phyloP scores from a whole-genome alignment of 2,888 invertebrate genomes.

The Alentia gelatinosa region DNA sequence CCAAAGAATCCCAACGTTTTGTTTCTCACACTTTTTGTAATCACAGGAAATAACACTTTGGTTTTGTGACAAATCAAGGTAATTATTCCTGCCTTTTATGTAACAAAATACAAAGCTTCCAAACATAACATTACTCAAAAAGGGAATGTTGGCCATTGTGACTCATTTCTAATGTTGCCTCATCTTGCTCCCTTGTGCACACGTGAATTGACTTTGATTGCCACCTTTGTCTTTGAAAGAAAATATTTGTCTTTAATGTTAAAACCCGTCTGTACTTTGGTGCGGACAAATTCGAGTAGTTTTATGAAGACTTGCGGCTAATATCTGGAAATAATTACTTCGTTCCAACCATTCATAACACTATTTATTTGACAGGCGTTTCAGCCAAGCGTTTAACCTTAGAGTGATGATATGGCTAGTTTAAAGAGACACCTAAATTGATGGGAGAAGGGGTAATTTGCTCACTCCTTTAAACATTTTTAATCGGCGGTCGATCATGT shows the following conservation, averaged over 20 bases:
- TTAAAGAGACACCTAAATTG: background rate
- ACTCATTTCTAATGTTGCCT: conserved; percentile 1
- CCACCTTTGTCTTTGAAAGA: background rate
- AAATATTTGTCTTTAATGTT: conserved; percentile 8
- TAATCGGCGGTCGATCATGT: background rate
- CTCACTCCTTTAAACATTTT: background rate
- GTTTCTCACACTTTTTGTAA: background rate
- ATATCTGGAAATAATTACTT: background rate
- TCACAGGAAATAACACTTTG: background rate
- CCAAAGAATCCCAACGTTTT: background rate
- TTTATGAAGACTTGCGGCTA: background rate
- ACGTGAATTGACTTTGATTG: background rate
- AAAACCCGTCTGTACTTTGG: conserved; percentile 7
- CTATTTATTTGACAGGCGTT: background rate
- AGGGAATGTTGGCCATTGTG: background rate
- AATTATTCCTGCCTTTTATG: background rate
- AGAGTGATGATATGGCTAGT: background rate
- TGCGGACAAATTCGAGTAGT: background rate
- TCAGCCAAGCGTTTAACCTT: background rate
- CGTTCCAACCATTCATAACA: background rate
- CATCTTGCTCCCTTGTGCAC: background rate
- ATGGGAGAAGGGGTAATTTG: background rate
- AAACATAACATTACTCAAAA: background rate
- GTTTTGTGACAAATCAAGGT: background rate
- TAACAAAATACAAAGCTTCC: background rate